Evolutionary conservation across 2,113 vertebrate genomes (phyloP).

Genomic region (Acrocephalus kingi): DNA sequence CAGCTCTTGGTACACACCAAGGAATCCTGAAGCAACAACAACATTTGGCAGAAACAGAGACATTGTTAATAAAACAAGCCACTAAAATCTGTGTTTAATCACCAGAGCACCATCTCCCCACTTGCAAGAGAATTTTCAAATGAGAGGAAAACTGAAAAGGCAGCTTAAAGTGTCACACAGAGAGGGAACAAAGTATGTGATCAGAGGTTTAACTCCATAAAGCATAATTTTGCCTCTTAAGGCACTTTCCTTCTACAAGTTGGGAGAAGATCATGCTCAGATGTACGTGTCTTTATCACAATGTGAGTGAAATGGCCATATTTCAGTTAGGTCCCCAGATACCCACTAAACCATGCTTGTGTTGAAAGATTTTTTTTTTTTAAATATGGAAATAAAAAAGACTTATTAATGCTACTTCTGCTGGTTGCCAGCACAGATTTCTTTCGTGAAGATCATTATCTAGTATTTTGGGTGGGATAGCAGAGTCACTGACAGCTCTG

Average conservation of each 20-base stretch:
- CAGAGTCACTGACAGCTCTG: neutral
- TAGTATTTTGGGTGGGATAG: neutral
- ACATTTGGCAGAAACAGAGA: slow-evolving; percentile 30
- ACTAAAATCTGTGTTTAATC: slow-evolving; percentile 53
- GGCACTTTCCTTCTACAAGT: neutral
- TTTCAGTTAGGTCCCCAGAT: neutral
- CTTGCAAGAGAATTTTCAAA: neutral
- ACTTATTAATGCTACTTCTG: neutral
- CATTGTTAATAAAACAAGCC: slow-evolving; percentile 12
- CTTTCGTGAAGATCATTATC: neutral
- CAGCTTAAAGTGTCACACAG: neutral
- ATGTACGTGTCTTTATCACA: neutral
- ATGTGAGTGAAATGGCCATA: neutral
- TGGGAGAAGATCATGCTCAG: neutral
- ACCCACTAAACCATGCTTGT: neutral
- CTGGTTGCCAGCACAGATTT: neutral
- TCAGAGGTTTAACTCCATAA: neutral
- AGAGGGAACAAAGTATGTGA: neutral
- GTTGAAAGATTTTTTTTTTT: neutral
- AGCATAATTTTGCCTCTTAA: neutral
- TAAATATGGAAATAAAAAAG: neutral
- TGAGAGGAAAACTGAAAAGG: neutral
- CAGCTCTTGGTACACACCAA: slow-evolving; percentile 17
- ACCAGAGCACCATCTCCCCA: neutral
- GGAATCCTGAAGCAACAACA: neutral